Base-by-base conservation (phyloP, 2,888 invertebrate species). In the Lasioglossum pauxillum region DNA sequence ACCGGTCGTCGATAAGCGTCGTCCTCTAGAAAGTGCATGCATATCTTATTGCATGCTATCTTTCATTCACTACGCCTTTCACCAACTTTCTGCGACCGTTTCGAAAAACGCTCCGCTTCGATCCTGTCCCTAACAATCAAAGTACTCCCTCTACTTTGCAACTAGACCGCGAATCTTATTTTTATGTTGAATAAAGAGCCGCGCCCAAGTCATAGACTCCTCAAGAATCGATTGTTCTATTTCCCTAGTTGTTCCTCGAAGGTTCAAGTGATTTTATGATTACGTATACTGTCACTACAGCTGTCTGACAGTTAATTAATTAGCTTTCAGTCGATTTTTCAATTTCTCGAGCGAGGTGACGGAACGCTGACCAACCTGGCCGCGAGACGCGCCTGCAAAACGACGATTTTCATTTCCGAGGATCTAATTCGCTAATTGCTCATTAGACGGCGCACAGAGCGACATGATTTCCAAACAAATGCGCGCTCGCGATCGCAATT, bases 21-120 rank as follows among this genome's bases (percentile, higher is more conserved):
- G 79, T 85, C 75, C 78, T 80, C n/a, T 83, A 84, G 89, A 89
- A 89, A 89, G 89, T 89, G 80, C 53, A 23, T 73, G 80, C 67
- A 76, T 83, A 87, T 31, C 7, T 81, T 74, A 85, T 31, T 67
- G 84, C 78, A 82, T 57, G 53, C 71, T 23, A 8, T 67, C 88
- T 86, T 86, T 82, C 84, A 80, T 80, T 8, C 35, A 41, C 53
- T 8, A 78, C 67, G 81, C 84, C 89, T 88, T 90, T 90, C 90
- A 88, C 90, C 88, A 80, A 84, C 83, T 75, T 71, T 75, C 72
- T 80, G 78, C 80, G 77, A 46, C 64, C 60, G 60, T 71, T 86
- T 80, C 76, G 53, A 67, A 38, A 75, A 78, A 74, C 46, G 27
- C 31, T 16, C 44, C 7, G 60, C 27, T 49, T 23, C 71, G 60